Base-by-base conservation (phyloP, 2,113 vertebrate genomes). In the Silurus meridionalis region DNA sequence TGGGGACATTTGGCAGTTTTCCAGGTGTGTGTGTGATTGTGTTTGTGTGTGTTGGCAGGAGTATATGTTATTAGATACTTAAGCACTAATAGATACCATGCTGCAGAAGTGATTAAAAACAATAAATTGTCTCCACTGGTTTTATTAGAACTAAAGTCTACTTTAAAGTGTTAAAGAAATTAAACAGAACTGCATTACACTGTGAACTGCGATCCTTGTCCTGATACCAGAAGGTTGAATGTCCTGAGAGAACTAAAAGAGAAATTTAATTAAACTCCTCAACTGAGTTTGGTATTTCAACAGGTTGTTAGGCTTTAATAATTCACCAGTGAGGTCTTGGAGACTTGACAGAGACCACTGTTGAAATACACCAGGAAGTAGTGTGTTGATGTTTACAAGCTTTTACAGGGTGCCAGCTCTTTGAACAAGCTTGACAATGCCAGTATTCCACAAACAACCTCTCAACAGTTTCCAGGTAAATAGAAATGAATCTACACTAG, bases 291-390 rank as follows among this genome's bases (percentile, higher is more conserved):
- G 86, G 90, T 69, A 57, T 93, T 90, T 88, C 88, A 75, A 87
- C 89, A 91, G 89, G 92, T 92, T 94, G 93, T 94, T 93, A 90
- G 72, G 82, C 80, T 89, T 94, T 83, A 94, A 94, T 94, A 84
- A 94, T 94, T 95, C 85, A 93, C 89, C 28, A 25, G 82, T 78
- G 87, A 90, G 86, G 88, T 87, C 83, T 80, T 85, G 71, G 84
- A 61, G 81, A 60, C 71, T 63, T 80, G 85, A 71, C 17, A 82
- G 78, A 80, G 78, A 80, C 91, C 91, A 75, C 78, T 85, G 83
- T 74, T 92, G 92, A 92, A 91, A 93, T 91, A 91, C 89, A 92
- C 91, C 91, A 91, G 91, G 77, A 86, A 80, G 57, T 83, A 60
- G 86, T 90, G 88, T 90, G 90, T 92, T 92, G 87, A 91, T 89